A percentile compares a stretch with the other conserved stretches of the same genome.
Evolutionary conservation across 2,888 invertebrate species (phyloP).

Genomic region (Helobdella robusta): DNA sequence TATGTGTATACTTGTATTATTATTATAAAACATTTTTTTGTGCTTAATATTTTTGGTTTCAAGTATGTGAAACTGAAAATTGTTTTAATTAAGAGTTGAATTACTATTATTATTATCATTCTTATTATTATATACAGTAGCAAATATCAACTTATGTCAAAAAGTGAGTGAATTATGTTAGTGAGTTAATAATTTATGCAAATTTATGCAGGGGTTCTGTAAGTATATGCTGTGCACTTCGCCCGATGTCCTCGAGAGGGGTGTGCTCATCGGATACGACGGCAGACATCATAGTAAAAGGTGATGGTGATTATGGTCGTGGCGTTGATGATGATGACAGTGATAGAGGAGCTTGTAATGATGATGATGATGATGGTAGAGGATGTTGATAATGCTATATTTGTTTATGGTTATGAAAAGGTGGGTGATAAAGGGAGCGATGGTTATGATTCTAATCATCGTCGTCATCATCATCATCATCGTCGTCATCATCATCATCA

Average conservation of each 20-base stretch:
- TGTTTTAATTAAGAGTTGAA: no score
- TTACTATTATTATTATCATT: no score
- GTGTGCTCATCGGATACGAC: constrained; percentile 82
- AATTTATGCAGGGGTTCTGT: constrained; percentile 73
- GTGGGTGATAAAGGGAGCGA: neutral
- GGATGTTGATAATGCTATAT: neutral
- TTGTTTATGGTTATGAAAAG: neutral
- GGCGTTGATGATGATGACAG: no score
- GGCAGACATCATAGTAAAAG: constrained; percentile 81
- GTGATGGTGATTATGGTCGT: no score
- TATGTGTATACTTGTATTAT: no score
- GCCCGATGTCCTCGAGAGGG: constrained; percentile 57
- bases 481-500: neutral
- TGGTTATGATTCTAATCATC: constrained; percentile 5
- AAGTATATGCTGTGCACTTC: constrained; percentile 62
- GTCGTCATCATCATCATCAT: neutral
- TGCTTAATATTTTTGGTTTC: constrained; percentile 47
- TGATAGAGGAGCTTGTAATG: no score
- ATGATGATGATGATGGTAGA: constrained; percentile 4
- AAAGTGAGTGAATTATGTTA: no score
- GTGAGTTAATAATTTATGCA: no score
- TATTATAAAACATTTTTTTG: constrained; percentile 11
- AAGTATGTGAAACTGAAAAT: neutral
- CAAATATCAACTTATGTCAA: no score
- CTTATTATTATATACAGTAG: no score